Conservation (phyloP, 2,113 vertebrate species). For the Pangasianodon gigas region DNA sequence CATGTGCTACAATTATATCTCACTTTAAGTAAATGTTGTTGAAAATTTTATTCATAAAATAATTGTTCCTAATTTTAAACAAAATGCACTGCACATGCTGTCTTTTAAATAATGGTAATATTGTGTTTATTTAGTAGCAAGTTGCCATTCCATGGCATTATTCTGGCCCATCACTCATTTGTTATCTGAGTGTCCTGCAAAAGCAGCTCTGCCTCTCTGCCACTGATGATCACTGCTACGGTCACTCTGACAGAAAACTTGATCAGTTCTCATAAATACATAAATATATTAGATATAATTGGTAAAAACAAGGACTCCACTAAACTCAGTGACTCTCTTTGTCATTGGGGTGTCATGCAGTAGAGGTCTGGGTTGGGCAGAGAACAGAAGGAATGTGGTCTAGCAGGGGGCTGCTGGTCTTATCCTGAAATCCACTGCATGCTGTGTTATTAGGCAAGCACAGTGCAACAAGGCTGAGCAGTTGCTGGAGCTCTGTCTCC, state of each 20-base stretch:
- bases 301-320: constrained; percentile 10
- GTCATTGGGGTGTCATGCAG: constrained; percentile 45
- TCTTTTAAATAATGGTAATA: neutral
- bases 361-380: constrained; percentile 46
- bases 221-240: neutral
- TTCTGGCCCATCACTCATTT: neutral
- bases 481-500: constrained; percentile 66
- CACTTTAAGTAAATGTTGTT: neutral
- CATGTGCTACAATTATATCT: neutral
- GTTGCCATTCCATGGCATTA: neutral
- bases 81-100: neutral
- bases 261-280: neutral
- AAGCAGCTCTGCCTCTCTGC: neutral
- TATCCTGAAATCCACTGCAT: constrained; percentile 61
- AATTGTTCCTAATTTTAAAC: neutral
- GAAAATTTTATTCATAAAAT: neutral
- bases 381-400: constrained; percentile 21
- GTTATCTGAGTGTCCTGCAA: neutral
- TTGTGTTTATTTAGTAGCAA: neutral
- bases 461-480: constrained; percentile 62
- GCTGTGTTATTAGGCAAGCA: constrained; percentile 70
- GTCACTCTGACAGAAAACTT: neutral
- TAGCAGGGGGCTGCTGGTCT: constrained; percentile 51
- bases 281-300: constrained; percentile 25
- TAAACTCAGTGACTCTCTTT: constrained; percentile 19